Percentiles rank a stretch among this genome's conserved stretches.
Evolutionary conservation across 2,888 invertebrate species (phyloP).

Genomic region (Parnassius mnemosyne): DNA sequence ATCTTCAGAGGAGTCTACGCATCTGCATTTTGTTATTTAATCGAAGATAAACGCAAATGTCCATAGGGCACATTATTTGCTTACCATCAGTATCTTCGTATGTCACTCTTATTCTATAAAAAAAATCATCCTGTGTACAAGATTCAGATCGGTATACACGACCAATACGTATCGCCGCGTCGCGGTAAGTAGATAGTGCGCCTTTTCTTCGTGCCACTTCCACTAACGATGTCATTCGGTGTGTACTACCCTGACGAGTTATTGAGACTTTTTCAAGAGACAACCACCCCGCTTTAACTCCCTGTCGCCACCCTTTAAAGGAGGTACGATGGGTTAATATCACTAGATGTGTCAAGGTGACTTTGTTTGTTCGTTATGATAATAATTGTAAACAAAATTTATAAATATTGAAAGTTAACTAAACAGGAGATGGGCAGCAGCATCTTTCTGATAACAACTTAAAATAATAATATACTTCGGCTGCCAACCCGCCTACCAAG

Average conservation of each 20-base stretch:
- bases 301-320: slow-evolving; percentile 35
- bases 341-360: slow-evolving; percentile 39
- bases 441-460: too few relatives aligned
- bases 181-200: slow-evolving; percentile 68
- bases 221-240: slow-evolving; percentile 78
- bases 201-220: slow-evolving; percentile 76
- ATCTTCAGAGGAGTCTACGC: too few relatives aligned
- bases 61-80: too few relatives aligned
- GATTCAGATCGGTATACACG: slow-evolving; percentile 37
- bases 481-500: too few relatives aligned
- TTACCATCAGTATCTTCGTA: too few relatives aligned
- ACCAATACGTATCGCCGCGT: slow-evolving; percentile 52
- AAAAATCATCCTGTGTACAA: slow-evolving; percentile 19
- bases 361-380: background rate
- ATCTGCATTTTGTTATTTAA: too few relatives aligned
- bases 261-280: slow-evolving; percentile 80
- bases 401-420: too few relatives aligned
- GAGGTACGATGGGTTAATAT: slow-evolving; percentile 24
- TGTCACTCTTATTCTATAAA: too few relatives aligned
- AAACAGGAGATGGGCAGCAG: too few relatives aligned
- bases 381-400: background rate
- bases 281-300: slow-evolving; percentile 43
- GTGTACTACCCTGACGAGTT: slow-evolving; percentile 71
- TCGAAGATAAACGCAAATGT: too few relatives aligned
- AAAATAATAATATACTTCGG: too few relatives aligned